phyloP scores from a whole-genome alignment of 1,140 invertebrate species.

The Panulirus ornatus region DNA sequence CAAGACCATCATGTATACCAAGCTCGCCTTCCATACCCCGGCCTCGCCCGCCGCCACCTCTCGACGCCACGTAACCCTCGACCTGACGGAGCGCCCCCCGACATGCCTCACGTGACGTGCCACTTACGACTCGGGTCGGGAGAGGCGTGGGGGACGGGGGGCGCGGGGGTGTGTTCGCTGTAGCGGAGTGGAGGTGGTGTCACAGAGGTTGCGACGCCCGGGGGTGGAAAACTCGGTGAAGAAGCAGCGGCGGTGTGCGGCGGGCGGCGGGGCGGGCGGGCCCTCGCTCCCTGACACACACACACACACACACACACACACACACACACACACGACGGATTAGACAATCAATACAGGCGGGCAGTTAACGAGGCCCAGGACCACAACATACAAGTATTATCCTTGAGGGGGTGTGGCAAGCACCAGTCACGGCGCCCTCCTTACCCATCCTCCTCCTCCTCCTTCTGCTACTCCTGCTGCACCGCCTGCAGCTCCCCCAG shows the following conservation, averaged over 20 bases:
- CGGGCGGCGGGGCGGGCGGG: not conserved
- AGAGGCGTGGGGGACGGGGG: not conserved
- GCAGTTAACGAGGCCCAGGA: conserved; percentile 44
- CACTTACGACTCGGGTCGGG: not conserved
- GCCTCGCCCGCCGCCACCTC: not conserved
- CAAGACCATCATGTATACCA: conserved; percentile 39
- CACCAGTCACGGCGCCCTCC: too few species aligned
- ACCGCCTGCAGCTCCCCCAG: not conserved
- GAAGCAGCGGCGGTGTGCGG: conserved; percentile 4
- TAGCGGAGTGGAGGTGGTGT: conserved; percentile 13
- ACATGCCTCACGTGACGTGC: too few species aligned
- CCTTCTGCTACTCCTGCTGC: not conserved
- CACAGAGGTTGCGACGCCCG: conserved; percentile 17
- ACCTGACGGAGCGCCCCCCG: not conserved
- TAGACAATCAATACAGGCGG: conserved; percentile 58
- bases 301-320: conserved; percentile 8
- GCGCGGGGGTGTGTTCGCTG: not conserved
- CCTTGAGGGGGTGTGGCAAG: not conserved
- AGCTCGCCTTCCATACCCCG: not conserved
- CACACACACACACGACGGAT: conserved; percentile 29
- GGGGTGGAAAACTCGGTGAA: conserved; percentile 23
- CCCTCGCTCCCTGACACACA: not conserved
- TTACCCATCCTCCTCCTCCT: too few species aligned
- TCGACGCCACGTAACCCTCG: not conserved
- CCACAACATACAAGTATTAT: conserved; percentile 41